Evolutionary conservation across 2,888 invertebrate genomes (phyloP), one percentile per base, ranked within the genome.

Genomic region (Chloromyia formosa): DNA sequence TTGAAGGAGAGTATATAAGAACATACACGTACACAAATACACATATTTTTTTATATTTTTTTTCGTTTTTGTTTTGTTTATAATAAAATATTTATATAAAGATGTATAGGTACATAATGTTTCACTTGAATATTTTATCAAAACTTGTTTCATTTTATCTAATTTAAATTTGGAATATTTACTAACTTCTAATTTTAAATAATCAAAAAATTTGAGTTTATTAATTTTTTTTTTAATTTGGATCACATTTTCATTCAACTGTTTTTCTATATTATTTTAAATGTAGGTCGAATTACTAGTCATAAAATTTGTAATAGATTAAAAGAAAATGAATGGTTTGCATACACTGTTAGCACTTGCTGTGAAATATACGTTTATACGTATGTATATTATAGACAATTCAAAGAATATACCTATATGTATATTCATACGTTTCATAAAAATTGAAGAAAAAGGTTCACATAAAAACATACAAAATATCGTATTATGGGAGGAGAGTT

Each of bases 1-100:
- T 35, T 35, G 27, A 71, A 18, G 56, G 56, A 23, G 27, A 56
- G 56, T 71, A 58, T 56, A 35, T 35, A 71, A 56, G 14, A 40
- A 4, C 16, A 35, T 58, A 71, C 56, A 40, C 56, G 12, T 60
- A 60, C 42, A 58, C 20, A 71, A 18, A 71, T 56, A 71, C 53
- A 54, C 35, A 35, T 35, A 35, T 35, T 35, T 7, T 2, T 35
- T 35, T 35, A 35, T 35, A 35, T 4, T 35, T 35, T 4, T 35
- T 35, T 35, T 35, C 27, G 3, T n/a, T n/a, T n/a, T 35, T 35
- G 3, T 14, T 68, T 27, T 54, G 22, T n/a, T 54, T 54, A 56
- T n/a, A 16, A 58, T 71, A 54, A 56, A 71, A 71, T 71, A 58
- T 71, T 71, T 35, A 56, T 71, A 71, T 71, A 71, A 71, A 71